These are phyloP conservation scores for Furcifer pardalis DNA, from an alignment of 2,797 vertebrate species.

Conservation along the genomic window DNA sequence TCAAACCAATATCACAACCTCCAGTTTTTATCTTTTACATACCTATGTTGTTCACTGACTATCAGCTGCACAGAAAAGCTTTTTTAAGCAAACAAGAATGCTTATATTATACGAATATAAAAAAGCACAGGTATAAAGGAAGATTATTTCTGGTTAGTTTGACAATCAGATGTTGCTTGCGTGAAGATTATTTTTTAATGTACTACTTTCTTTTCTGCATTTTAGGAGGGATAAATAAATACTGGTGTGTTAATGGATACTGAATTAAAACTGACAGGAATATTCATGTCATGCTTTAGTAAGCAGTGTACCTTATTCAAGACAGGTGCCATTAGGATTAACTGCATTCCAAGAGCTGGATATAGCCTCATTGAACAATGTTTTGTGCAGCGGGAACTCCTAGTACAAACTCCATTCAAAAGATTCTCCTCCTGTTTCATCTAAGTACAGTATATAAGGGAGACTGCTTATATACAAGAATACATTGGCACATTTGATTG, in stretches of 20 bases:
- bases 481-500: not conserved
- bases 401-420: not conserved
- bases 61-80: slow-evolving; percentile 38
- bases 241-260: slow-evolving; percentile 32
- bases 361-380: not conserved
- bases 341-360: too few species aligned
- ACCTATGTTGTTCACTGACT: slow-evolving; percentile 27
- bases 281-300: slow-evolving; percentile 30
- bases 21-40: slow-evolving; percentile 31
- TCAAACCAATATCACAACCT: slow-evolving; percentile 53
- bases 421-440: not conserved
- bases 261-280: slow-evolving; percentile 21
- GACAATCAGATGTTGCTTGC: slow-evolving; percentile 59
- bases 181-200: slow-evolving; percentile 33
- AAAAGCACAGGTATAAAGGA: slow-evolving; percentile 23
- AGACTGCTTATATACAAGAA: not conserved
- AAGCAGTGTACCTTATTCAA: slow-evolving; percentile 25
- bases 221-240: slow-evolving; percentile 27
- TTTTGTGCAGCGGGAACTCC: not conserved
- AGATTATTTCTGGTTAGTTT: slow-evolving; percentile 34
- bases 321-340: accelerated
- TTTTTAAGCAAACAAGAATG: slow-evolving; percentile 21
- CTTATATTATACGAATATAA: not conserved
- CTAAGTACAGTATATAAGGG: not conserved
- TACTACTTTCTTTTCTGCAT: slow-evolving; percentile 39